Conservation (phyloP, 2,888 invertebrate species). For the Dolichomitus sp. region DNA sequence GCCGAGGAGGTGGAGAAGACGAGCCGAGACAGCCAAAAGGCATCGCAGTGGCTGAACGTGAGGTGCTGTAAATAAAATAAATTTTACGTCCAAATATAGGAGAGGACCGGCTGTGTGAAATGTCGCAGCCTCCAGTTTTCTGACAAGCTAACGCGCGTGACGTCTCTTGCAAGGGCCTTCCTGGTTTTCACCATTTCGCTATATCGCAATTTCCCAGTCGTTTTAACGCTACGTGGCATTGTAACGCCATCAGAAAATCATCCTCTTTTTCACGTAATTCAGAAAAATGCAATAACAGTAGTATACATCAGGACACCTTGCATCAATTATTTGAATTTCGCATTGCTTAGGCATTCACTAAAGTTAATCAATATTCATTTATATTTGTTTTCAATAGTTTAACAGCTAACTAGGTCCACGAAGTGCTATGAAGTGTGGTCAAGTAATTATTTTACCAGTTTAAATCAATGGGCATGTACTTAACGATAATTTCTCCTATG, state of each 20-base stretch:
- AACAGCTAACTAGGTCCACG: no score
- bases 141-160: conserved; percentile 41
- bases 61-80: conserved; percentile 76
- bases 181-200: conserved; percentile 22
- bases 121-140: conserved; percentile 68
- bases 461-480: no score
- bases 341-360: no score
- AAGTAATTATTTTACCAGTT: no score
- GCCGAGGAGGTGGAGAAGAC: conserved; percentile 22
- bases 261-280: neutral
- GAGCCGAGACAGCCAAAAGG: conserved; percentile 51
- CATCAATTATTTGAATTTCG: neutral
- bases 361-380: no score
- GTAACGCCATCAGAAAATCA: neutral
- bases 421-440: no score
- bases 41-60: conserved; percentile 39
- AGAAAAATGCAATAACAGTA: neutral
- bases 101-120: conserved; percentile 68
- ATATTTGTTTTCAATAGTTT: no score
- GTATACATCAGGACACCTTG: neutral
- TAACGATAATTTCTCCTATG: no score
- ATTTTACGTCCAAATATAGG: conserved; percentile 73
- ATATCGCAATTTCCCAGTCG: conserved; percentile 11
- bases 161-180: conserved; percentile 43
- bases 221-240: neutral